Percentiles rank a stretch among this genome's conserved stretches.
These are phyloP conservation scores for Delichon dasypus DNA, from an alignment of 2,797 vertebrate genomes.

Conservation along the genomic window DNA sequence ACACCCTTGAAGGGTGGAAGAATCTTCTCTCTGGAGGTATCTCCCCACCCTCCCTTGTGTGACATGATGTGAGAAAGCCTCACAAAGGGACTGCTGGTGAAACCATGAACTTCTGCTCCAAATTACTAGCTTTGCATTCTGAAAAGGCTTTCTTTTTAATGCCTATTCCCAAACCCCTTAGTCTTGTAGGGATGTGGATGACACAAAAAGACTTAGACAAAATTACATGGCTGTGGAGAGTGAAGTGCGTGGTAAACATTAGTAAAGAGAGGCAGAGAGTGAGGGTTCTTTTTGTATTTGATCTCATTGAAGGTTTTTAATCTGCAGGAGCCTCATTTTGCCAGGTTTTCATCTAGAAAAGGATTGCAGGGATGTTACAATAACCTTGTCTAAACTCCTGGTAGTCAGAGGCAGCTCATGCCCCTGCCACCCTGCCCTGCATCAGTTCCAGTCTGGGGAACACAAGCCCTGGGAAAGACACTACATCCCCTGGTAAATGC, in stretches of 20 bases:
- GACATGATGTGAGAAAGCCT: neutral
- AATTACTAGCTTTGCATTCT: neutral
- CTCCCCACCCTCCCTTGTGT: neutral
- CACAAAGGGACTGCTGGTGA: neutral
- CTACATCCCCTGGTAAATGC: neutral
- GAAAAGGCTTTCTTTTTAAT: neutral
- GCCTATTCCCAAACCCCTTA: neutral
- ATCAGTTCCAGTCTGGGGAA: neutral
- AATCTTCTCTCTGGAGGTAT: neutral
- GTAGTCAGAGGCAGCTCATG: neutral
- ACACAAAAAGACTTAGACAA: neutral
- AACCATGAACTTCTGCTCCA: neutral
- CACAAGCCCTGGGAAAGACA: neutral
- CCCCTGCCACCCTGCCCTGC: neutral
- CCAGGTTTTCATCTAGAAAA: neutral
- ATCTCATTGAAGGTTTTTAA: neutral
- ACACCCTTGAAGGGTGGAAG: neutral
- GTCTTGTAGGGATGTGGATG: neutral
- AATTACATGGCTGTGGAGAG: neutral
- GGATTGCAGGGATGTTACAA: neutral
- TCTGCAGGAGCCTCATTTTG: neutral
- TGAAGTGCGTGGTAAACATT: neutral
- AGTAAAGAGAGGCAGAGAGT: neutral
- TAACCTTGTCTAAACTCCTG: neutral
- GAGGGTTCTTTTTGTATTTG: neutral